These are phyloP conservation scores for Aradus depressus DNA, from an alignment of 2,888 invertebrate genomes.

Conservation along the genomic window DNA sequence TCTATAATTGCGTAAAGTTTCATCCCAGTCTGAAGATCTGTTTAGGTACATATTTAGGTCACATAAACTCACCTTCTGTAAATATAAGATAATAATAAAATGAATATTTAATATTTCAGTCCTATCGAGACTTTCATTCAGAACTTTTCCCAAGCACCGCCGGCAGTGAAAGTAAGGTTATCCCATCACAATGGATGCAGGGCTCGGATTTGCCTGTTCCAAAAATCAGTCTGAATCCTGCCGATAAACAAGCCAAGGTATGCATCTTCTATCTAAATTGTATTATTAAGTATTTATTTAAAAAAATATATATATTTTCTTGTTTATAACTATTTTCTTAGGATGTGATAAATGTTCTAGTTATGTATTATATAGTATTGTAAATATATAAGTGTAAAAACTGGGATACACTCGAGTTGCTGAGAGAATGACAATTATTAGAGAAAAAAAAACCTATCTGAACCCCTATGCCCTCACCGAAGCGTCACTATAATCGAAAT, in stretches of 20 bases:
- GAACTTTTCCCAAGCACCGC: constrained; percentile 88
- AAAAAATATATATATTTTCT: constrained; percentile 7
- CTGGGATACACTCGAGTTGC: too few species aligned
- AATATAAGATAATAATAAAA: too few species aligned
- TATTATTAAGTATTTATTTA: constrained; percentile 4
- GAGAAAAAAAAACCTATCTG: too few species aligned
- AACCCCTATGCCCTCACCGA: too few species aligned
- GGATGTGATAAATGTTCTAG: neutral
- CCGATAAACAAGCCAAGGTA: constrained; percentile 39
- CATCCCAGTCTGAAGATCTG: too few species aligned
- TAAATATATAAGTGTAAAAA: too few species aligned
- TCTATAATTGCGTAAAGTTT: constrained; percentile 4
- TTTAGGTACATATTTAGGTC: neutral
- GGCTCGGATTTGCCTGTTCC: constrained; percentile 63
- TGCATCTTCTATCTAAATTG: neutral
- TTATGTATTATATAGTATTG: too few species aligned
- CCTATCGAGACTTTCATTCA: constrained; percentile 85
- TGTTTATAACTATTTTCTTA: constrained; percentile 7
- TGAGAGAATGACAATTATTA: too few species aligned
- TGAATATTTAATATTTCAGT: constrained; percentile 46
- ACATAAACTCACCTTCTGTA: too few species aligned
- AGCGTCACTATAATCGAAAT: too few species aligned
- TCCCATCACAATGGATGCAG: constrained; percentile 70
- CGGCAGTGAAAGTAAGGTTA: constrained; percentile 66
- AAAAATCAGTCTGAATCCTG: constrained; percentile 74